Evolutionary conservation across 2,888 invertebrate species (phyloP), one percentile per base, ranked within the genome.

Genomic region (Elegia similella): DNA sequence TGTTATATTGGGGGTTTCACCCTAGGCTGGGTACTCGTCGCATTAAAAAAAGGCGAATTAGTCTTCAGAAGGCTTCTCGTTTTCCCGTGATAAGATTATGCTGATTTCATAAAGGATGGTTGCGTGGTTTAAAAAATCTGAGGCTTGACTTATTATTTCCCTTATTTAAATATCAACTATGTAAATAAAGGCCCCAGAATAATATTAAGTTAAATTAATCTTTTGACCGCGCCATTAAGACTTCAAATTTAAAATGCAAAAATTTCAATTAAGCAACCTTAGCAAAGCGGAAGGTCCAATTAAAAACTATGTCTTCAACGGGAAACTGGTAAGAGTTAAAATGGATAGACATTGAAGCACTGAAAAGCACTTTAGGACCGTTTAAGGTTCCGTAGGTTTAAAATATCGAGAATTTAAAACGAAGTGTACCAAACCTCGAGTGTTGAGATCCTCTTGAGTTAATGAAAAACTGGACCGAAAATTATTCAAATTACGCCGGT

Each of bases 251-350:
- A 70, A 75, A 80, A 76, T 75, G 74, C 67, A 75, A 82, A 82
- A 78, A 80, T 78, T 76, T 79, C 73, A 83, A 83, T 82, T 82
- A 82, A 74, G 67, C 70, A 69, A 75, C 75, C 69, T 76, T 75
- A 80, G 80, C 65, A 76, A 82, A 80, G 73, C 76, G 82, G 80
- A 82, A 81, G 76, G 72, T 78, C 80, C 80, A 86, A 86, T 86
- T 85, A 86, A 86, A 50, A 86, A 84, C 80, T 84, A 84, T 84
- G 84, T 84, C 85, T 78, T 80, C 73, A 73, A 64, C 58, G 63
- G 66, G 66, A 68, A 68, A 71, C 75, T 72, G 77, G 70, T 70
- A 75, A 76, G 74, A 77, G 77, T 76, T 74, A 73, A 80, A 81
- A 74, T 75, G 78, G 76, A 80, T 72, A 73, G 76, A 76, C 76